These are phyloP conservation scores for Microctenopoma lineatum DNA, from an alignment of 2,797 vertebrate genomes.

Conservation along the genomic window DNA sequence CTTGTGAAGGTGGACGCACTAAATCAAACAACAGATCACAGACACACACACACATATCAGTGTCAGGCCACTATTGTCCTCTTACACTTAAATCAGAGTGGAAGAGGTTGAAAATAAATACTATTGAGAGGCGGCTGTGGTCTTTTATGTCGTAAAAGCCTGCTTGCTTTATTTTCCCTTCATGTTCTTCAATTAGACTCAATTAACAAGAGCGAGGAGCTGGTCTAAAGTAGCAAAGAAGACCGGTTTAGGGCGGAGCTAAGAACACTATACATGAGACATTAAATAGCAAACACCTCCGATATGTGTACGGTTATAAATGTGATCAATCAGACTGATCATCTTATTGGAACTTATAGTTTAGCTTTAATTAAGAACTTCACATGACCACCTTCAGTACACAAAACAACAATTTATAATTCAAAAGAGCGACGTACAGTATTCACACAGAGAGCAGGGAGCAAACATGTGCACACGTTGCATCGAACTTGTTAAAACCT, in stretches of 20 bases:
- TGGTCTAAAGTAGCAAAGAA: constrained; percentile 47
- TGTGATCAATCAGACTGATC: constrained; percentile 8
- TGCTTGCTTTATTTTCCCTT: constrained; percentile 70
- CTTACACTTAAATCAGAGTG: constrained; percentile 77
- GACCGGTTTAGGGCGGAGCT: constrained; percentile 17
- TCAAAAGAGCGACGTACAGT: not conserved
- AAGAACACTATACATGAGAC: constrained; percentile 14
- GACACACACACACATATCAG: constrained; percentile 61
- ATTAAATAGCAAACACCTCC: constrained; percentile 28
- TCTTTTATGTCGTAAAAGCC: constrained; percentile 78
- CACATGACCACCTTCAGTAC: not conserved
- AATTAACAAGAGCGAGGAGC: constrained; percentile 71
- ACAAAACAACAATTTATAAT: not conserved
- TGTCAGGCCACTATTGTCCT: constrained; percentile 71
- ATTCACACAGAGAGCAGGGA: not conserved
- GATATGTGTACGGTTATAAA: constrained; percentile 16
- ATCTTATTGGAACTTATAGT: not conserved
- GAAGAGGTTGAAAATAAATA: constrained; percentile 77
- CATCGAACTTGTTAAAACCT: constrained; percentile 63
- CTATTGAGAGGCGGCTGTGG: constrained; percentile 70
- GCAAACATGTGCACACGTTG: not conserved
- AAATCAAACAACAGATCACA: constrained; percentile 79
- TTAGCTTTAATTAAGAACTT: not conserved
- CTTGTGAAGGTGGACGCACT: constrained; percentile 73
- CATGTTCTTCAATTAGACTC: constrained; percentile 77